Conservation (phyloP, 2,113 vertebrate genomes). For the Morone chrysops region DNA sequence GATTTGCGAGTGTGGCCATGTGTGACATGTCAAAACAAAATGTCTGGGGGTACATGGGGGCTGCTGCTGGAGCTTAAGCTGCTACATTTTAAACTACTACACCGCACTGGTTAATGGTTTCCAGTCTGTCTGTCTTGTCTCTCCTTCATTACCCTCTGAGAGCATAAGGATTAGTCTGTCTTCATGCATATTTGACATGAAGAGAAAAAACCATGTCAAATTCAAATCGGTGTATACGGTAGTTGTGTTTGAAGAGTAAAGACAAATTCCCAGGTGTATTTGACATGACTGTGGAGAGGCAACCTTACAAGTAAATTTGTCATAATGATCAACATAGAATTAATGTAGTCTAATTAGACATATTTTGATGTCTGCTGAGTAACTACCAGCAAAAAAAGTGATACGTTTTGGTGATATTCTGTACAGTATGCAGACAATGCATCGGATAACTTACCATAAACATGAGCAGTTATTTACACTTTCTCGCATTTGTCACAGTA, state of each 20-base stretch:
- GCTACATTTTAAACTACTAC: not conserved
- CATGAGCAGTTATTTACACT: not conserved
- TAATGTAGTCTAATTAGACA: not conserved
- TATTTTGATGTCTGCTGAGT: not conserved
- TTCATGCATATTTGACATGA: constrained; percentile 8
- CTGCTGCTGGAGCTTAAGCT: not conserved
- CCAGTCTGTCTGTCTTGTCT: not conserved
- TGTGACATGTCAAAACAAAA: constrained; percentile 33
- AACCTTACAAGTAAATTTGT: not conserved
- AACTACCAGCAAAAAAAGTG: not conserved
- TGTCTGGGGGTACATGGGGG: not conserved
- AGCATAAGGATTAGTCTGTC: constrained; percentile 16
- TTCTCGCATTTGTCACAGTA: not conserved
- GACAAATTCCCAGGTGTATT: not conserved
- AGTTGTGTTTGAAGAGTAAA: not conserved
- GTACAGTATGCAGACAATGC: too few relatives aligned
- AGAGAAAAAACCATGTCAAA: not conserved
- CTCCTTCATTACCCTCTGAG: constrained; percentile 10
- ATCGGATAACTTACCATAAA: not conserved
- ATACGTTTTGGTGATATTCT: not conserved
- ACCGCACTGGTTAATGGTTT: constrained; percentile 8
- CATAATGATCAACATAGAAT: not conserved
- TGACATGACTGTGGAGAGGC: not conserved
- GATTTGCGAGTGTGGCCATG: constrained; percentile 28
- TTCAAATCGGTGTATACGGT: not conserved